phyloP scores from a whole-genome alignment of 2,888 invertebrate species.

The Lycophotia porphyrea region DNA sequence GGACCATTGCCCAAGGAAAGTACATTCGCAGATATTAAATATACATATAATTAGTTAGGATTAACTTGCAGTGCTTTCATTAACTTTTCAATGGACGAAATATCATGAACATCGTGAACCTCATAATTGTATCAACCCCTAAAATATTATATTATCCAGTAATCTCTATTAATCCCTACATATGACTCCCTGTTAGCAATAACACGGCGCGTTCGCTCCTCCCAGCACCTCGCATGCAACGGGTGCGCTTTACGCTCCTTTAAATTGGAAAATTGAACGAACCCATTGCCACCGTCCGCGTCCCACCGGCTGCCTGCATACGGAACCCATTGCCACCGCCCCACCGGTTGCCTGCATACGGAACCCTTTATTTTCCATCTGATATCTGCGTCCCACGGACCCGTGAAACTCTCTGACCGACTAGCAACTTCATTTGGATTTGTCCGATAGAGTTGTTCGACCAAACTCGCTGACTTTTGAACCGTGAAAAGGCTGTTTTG shows the following conservation, averaged over 20 bases:
- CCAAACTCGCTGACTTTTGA: conserved; percentile 29
- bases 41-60: not conserved
- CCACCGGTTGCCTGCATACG: conserved; percentile 50
- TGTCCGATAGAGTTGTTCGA: conserved; percentile 49
- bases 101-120: not conserved
- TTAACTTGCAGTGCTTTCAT: not conserved
- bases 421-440: conserved; percentile 58
- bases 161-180: not conserved
- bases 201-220: conserved; percentile 23
- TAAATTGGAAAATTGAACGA: conserved; percentile 68
- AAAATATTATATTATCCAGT: not conserved
- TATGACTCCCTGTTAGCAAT: conserved; percentile 35
- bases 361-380: conserved; percentile 59
- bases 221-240: conserved; percentile 18
- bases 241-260: conserved; percentile 63
- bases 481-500: conserved; percentile 35
- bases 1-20: not conserved
- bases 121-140: not conserved
- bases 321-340: conserved; percentile 39
- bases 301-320: conserved; percentile 43
- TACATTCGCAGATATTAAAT: not conserved
- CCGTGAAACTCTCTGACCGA: conserved; percentile 32
- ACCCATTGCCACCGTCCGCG: conserved; percentile 48
- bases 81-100: not conserved
- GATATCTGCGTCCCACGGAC: conserved; percentile 44